Evolutionary conservation across 1,140 invertebrate species (phyloP).

Genomic region (Melipona quadrifasciata): DNA sequence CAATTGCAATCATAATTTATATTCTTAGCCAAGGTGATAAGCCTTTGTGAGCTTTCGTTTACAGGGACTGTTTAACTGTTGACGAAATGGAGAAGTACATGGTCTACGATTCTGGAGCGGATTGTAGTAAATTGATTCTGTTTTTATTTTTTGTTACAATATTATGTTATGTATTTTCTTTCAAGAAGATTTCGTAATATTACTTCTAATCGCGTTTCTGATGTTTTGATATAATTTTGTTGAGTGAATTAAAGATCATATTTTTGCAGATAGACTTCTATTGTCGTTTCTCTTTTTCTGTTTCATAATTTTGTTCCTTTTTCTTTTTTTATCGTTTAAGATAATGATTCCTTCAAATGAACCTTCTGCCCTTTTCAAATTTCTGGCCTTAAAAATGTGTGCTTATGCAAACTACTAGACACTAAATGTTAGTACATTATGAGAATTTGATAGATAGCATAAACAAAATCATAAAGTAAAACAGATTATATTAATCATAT

Average conservation of each 20-base stretch:
- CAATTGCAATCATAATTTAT: conserved; percentile 65
- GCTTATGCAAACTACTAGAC: conserved; percentile 23
- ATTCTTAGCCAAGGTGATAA: conserved; percentile 58
- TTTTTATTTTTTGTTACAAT: conserved; percentile 74
- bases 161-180: conserved; percentile 69
- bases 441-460: conserved; percentile 25
- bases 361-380: conserved; percentile 13
- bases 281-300: conserved; percentile 52
- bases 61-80: conserved; percentile 73
- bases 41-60: conserved; percentile 52
- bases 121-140: conserved; percentile 72
- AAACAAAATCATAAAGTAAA: neutral
- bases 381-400: conserved; percentile 21
- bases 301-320: conserved; percentile 51
- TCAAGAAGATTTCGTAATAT: conserved; percentile 55
- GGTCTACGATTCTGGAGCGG: conserved; percentile 74
- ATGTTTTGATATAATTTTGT: conserved; percentile 75
- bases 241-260: conserved; percentile 75
- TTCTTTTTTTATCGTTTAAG: conserved; percentile 22
- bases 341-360: conserved; percentile 10
- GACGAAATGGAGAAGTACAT: conserved; percentile 75
- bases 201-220: conserved; percentile 61
- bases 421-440: conserved; percentile 21
- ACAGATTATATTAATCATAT: neutral
- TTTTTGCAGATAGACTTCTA: conserved; percentile 70